Percentiles rank a stretch among this genome's conserved stretches.
phyloP scores from a whole-genome alignment of 1,140 invertebrate genomes.

The Saccostrea glomerata region DNA sequence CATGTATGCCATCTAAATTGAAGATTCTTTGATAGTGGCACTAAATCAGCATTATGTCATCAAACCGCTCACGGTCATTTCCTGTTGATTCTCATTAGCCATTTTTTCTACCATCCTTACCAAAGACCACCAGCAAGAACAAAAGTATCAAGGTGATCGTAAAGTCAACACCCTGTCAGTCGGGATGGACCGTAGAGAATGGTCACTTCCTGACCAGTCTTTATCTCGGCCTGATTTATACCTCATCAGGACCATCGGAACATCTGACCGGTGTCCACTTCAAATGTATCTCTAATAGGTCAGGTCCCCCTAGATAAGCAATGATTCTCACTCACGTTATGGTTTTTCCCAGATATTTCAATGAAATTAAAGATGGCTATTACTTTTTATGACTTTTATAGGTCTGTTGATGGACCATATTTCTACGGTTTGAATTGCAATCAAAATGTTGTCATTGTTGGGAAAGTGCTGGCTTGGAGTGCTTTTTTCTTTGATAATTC shows the following conservation, averaged over 20 bases:
- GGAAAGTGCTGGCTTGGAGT: not conserved
- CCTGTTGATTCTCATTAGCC: slow-evolving; percentile 8
- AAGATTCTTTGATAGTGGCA: not conserved
- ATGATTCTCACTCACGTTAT: not conserved
- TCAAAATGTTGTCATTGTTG: not conserved
- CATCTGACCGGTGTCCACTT: not conserved
- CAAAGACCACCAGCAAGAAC: not conserved
- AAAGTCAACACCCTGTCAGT: slow-evolving; percentile 18
- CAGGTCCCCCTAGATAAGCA: not conserved
- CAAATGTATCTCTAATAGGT: not conserved
- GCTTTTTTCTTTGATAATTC: not conserved
- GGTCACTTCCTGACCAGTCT: not conserved
- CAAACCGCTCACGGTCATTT: not conserved
- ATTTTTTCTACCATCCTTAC: not conserved
- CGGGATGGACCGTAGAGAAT: slow-evolving; percentile 10
- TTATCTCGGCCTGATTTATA: not conserved
- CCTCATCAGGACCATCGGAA: not conserved
- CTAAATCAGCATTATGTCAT: slow-evolving; percentile 19
- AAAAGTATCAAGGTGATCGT: slow-evolving; percentile 1
- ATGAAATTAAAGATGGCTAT: not conserved
- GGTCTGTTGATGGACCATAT: not conserved
- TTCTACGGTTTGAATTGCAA: not conserved
- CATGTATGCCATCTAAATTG: not conserved
- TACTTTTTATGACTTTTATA: not conserved
- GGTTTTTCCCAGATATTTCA: not conserved